A percentile compares a stretch with the other conserved stretches of the same genome.
Evolutionary conservation across 2,888 invertebrate species (phyloP).

Genomic region (Euphydryas editha): DNA sequence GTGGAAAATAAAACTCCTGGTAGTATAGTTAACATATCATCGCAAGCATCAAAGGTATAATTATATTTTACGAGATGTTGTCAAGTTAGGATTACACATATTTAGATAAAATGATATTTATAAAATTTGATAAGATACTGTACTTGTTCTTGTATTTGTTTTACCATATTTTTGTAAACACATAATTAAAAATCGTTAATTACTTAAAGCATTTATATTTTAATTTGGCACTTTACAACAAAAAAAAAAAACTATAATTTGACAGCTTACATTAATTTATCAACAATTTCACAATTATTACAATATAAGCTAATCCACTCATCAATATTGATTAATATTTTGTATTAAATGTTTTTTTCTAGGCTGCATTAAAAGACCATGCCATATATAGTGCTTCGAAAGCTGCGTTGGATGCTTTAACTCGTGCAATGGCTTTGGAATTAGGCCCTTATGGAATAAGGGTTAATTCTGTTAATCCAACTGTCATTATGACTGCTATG

Average conservation of each 20-base stretch:
- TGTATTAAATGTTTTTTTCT: constrained; percentile 44
- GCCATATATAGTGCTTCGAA: constrained; percentile 94
- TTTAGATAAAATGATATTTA: constrained; percentile 20
- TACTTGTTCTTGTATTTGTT: not conserved
- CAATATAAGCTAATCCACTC: too few species aligned
- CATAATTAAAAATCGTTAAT: not conserved
- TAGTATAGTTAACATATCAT: constrained; percentile 95
- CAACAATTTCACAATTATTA: too few species aligned
- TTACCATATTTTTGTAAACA: not conserved
- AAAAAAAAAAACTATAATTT: too few species aligned
- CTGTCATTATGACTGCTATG: constrained; percentile 97
- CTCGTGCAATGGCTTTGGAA: constrained; percentile 93
- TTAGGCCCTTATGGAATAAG: constrained; percentile 93
- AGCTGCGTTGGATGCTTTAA: constrained; percentile 94
- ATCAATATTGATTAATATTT: not conserved
- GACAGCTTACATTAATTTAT: too few species aligned
- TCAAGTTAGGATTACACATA: constrained; percentile 32
- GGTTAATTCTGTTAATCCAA: constrained; percentile 96
- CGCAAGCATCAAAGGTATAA: constrained; percentile 89
- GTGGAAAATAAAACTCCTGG: constrained; percentile 88
- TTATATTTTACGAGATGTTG: constrained; percentile 8
- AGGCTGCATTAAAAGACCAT: constrained; percentile 90
- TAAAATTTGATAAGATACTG: constrained; percentile 1
- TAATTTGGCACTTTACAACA: not conserved
- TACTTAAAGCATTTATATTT: not conserved